A percentile compares a stretch with the other conserved stretches of the same genome.
These are phyloP conservation scores for Scomber scombrus DNA, from an alignment of 2,113 vertebrate genomes.

Conservation along the genomic window DNA sequence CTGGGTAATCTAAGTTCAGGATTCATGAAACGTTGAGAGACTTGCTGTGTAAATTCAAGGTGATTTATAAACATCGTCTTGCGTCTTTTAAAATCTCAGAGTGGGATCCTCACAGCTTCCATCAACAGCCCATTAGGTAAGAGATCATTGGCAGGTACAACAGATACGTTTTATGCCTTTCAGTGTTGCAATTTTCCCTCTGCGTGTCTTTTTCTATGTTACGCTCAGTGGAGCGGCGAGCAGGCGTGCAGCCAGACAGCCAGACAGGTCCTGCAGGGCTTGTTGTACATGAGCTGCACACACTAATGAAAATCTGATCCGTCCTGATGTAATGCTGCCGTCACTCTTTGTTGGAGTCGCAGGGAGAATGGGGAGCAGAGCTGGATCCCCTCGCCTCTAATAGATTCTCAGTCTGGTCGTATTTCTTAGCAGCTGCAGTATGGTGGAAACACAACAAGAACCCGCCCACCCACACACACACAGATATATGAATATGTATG, in stretches of 20 bases:
- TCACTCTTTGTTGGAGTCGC: conserved; percentile 6
- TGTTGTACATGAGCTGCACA: conserved; percentile 29
- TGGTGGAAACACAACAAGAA: background rate
- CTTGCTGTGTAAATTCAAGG: background rate
- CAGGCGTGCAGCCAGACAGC: conserved; percentile 19
- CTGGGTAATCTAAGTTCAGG: background rate
- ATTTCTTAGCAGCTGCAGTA: conserved; percentile 6
- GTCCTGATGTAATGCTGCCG: conserved; percentile 52
- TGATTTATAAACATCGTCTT: background rate
- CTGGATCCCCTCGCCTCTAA: conserved; percentile 24
- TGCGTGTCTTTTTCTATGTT: background rate
- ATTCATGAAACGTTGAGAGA: too few relatives aligned
- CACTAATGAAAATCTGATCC: conserved; percentile 47
- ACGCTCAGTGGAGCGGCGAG: background rate
- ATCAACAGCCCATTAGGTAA: background rate
- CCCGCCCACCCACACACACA: too few relatives aligned
- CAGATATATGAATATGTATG: background rate
- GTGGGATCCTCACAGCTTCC: background rate
- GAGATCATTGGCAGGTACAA: background rate
- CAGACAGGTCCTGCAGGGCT: conserved; percentile 28
- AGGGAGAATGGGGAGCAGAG: background rate
- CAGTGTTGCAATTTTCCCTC: background rate
- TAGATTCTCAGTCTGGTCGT: conserved; percentile 20
- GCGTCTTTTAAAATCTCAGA: background rate
- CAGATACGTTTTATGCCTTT: too few relatives aligned